Evolutionary conservation across 2,888 invertebrate genomes (phyloP).

Genomic region (Camponotus fellah): DNA sequence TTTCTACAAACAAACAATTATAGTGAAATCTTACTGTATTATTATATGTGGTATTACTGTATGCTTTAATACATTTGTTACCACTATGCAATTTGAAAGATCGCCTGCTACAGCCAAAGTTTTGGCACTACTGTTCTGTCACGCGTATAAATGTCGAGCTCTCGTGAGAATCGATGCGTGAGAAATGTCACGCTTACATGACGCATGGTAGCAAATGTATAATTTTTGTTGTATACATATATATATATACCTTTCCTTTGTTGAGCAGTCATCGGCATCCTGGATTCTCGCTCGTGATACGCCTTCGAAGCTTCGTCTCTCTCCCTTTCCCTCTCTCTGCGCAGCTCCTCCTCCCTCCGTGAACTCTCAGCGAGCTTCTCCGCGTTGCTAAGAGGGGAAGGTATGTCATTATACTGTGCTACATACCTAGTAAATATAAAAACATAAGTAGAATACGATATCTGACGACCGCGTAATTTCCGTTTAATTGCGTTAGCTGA

Average conservation of each 20-base stretch:
- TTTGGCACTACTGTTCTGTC: too few species aligned
- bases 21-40: background rate
- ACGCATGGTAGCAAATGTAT: too few species aligned
- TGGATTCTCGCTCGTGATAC: conserved; percentile 84
- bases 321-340: conserved; percentile 81
- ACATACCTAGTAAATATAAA: conserved; percentile 83
- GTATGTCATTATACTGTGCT: conserved; percentile 85
- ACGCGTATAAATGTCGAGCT: too few species aligned
- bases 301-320: conserved; percentile 83
- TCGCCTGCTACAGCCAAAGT: too few species aligned
- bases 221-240: background rate
- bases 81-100: too few species aligned
- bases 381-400: conserved; percentile 85
- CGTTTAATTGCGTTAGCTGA: conserved; percentile 62
- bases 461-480: conserved; percentile 63
- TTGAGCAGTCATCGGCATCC: conserved; percentile 79
- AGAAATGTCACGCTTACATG: too few species aligned
- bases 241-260: conserved; percentile 82
- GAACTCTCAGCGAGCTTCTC: conserved; percentile 83
- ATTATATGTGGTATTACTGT: background rate
- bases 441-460: conserved; percentile 76
- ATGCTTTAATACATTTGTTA: background rate
- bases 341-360: conserved; percentile 83
- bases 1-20: conserved; percentile 75
- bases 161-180: too few species aligned